phyloP scores from a whole-genome alignment of 2,113 vertebrate species.

The Melospiza melodia region DNA sequence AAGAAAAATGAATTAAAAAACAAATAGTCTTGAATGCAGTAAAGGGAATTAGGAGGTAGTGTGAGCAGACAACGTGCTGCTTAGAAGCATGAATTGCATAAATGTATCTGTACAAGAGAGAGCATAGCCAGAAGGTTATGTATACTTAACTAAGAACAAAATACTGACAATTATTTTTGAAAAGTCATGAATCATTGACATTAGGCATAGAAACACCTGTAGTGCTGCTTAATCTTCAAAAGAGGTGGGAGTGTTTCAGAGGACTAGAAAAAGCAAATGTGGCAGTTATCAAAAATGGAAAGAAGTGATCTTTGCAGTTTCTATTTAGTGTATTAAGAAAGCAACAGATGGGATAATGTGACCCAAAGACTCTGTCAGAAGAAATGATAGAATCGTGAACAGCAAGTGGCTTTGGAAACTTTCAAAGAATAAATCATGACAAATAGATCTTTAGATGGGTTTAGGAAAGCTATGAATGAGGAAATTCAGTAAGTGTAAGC shows the following conservation, averaged over 20 bases:
- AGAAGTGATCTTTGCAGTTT: constrained; percentile 35
- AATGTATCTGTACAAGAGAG: neutral
- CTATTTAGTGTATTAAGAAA: constrained; percentile 28
- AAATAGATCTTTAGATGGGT: neutral
- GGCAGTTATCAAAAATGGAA: constrained; percentile 45
- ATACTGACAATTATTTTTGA: constrained; percentile 58
- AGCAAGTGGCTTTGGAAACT: constrained; percentile 35
- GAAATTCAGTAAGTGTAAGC: neutral
- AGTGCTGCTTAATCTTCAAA: constrained; percentile 11
- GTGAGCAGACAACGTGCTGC: neutral
- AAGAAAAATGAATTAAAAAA: neutral
- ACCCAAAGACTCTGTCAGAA: constrained; percentile 51
- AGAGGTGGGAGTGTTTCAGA: constrained; percentile 44
- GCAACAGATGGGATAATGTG: constrained; percentile 51
- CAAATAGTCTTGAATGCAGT: neutral
- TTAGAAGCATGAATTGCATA: neutral
- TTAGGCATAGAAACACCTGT: constrained; percentile 45
- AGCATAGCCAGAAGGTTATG: neutral
- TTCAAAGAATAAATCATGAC: constrained; percentile 37
- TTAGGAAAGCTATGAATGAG: constrained; percentile 39
- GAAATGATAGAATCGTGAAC: constrained; percentile 47
- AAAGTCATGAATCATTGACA: constrained; percentile 47
- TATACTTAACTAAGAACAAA: constrained; percentile 8
- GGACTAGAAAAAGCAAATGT: constrained; percentile 46
- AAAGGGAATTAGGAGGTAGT: neutral